Conservation (phyloP, 2,113 vertebrate species). For the Chauna torquata region DNA sequence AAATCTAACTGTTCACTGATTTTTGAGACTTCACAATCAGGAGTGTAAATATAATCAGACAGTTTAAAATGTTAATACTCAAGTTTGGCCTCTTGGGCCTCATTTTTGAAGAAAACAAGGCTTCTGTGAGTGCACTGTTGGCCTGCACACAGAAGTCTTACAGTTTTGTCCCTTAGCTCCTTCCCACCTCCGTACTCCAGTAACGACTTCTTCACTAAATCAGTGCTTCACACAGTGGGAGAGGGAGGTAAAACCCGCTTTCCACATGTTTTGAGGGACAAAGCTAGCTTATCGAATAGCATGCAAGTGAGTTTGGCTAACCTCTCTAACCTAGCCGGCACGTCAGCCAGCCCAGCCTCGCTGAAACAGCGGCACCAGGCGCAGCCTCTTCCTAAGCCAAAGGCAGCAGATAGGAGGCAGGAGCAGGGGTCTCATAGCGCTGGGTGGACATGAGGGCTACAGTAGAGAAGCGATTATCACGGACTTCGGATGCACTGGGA, state of each 20-base stretch:
- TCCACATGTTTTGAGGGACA: background rate
- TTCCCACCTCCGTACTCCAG: background rate
- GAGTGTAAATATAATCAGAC: background rate
- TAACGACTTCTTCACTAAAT: fast-evolving
- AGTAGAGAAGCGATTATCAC: fast-evolving
- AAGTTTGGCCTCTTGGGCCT: background rate
- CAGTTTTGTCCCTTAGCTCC: background rate
- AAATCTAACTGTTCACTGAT: background rate
- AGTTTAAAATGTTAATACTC: background rate
- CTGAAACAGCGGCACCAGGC: background rate
- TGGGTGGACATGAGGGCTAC: background rate
- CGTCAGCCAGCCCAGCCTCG: too few species aligned
- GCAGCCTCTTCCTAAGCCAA: background rate
- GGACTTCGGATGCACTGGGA: background rate
- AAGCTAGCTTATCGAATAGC: background rate
- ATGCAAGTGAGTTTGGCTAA: background rate
- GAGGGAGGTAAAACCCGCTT: background rate
- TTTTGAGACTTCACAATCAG: background rate
- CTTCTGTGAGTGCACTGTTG: background rate
- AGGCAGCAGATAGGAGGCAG: background rate
- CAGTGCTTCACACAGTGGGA: background rate
- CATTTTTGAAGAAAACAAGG: background rate
- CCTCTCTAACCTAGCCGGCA: too few species aligned
- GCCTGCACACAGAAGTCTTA: background rate
- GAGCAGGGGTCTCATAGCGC: fast-evolving